These are phyloP conservation scores for Mobula hypostoma DNA, from an alignment of 2,113 vertebrate species.

Conservation along the genomic window DNA sequence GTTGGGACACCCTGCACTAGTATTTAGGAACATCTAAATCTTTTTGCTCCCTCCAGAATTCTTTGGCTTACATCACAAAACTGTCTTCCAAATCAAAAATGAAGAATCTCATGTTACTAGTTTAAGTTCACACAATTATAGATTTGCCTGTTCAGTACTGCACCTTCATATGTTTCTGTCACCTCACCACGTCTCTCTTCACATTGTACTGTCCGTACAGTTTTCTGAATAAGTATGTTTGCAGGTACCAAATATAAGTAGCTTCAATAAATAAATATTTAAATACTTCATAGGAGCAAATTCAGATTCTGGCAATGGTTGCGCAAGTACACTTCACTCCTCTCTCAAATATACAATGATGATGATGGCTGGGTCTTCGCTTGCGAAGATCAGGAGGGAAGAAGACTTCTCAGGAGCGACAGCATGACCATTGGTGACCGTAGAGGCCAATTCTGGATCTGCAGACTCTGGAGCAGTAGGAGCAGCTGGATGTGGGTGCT, in stretches of 20 bases:
- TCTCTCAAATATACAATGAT: neutral
- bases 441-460: too few species aligned
- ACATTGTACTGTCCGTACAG: neutral
- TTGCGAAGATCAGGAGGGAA: too few species aligned
- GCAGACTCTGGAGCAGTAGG: too few species aligned
- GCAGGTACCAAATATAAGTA: neutral
- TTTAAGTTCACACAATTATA: too few species aligned
- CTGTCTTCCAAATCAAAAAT: neutral
- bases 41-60: neutral
- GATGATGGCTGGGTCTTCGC: too few species aligned
- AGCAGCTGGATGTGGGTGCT: neutral
- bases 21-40: neutral
- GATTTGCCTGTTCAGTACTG: too few species aligned
- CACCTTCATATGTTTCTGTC: too few species aligned
- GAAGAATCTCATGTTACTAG: neutral
- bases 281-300: neutral
- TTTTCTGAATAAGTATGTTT: neutral
- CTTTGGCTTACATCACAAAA: neutral
- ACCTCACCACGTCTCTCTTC: too few species aligned
- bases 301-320: neutral
- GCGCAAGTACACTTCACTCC: neutral
- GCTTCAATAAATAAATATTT: neutral
- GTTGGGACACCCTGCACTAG: neutral
- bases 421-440: too few species aligned
- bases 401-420: too few species aligned